These are phyloP conservation scores for Nasonia vitripennis DNA, from an alignment of 1,140 invertebrate genomes.

Conservation along the genomic window DNA sequence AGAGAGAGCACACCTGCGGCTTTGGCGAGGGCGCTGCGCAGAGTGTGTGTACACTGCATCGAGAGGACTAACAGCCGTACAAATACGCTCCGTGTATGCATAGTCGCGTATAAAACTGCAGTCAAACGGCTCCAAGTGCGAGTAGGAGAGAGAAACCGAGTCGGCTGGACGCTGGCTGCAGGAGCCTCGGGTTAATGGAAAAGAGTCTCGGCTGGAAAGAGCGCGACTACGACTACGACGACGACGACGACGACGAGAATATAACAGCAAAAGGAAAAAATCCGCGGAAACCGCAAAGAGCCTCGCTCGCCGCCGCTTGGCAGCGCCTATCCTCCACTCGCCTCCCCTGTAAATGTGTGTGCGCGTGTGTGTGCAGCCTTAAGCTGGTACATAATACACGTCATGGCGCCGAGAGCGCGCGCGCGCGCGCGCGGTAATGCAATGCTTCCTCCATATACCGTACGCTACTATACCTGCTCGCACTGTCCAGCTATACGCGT, in stretches of 20 bases:
- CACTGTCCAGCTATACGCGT: not conserved
- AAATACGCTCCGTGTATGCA: not conserved
- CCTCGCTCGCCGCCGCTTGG: conserved; percentile 28
- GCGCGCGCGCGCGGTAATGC: not conserved
- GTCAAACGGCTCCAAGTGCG: not conserved
- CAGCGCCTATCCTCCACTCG: not conserved
- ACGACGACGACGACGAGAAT: not conserved
- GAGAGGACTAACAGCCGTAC: conserved; percentile 1
- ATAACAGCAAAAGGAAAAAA: conserved; percentile 24
- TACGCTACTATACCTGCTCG: not conserved
- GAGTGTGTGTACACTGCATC: not conserved
- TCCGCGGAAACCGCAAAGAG: conserved; percentile 43
- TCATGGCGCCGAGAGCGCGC: conserved; percentile 21
- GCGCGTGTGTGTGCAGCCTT: not conserved
- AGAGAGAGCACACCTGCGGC: conserved; percentile 3
- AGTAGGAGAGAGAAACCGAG: not conserved
- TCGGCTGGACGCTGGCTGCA: not conserved
- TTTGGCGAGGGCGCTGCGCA: not conserved
- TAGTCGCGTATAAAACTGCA: not conserved
- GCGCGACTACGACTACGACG: not conserved
- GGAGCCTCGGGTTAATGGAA: not conserved
- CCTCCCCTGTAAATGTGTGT: not conserved
- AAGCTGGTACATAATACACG: conserved; percentile 32
- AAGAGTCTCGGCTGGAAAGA: not conserved
- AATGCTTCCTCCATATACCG: conserved; percentile 3